These are phyloP conservation scores for Gymnothorax javanicus DNA, from an alignment of 2,797 vertebrate species.

Conservation along the genomic window DNA sequence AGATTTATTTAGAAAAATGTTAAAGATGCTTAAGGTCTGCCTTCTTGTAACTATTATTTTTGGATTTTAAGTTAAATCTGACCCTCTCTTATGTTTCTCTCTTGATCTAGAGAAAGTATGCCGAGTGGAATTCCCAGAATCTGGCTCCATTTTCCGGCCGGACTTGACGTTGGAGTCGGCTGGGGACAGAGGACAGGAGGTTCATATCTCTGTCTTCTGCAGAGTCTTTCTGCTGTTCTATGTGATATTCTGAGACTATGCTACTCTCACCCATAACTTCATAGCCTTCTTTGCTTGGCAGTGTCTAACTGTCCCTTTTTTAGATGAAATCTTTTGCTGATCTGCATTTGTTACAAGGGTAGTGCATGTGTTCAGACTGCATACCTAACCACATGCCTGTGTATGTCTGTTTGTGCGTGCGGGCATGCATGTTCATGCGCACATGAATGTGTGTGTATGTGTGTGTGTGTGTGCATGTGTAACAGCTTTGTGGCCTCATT, in stretches of 20 bases:
- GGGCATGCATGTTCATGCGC: neutral
- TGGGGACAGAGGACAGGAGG: conserved; percentile 84
- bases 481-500: conserved; percentile 83
- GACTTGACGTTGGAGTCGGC: conserved; percentile 80
- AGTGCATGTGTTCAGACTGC: neutral
- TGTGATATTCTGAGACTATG: neutral
- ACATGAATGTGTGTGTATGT: neutral
- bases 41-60: neutral
- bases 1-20: neutral
- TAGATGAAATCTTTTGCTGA: no score
- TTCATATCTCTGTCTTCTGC: conserved; percentile 52
- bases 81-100: conserved; percentile 17
- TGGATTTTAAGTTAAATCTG: neutral
- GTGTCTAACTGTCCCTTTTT: neutral
- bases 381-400: neutral
- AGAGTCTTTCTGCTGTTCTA: neutral
- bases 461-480: neutral
- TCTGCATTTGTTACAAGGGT: neutral
- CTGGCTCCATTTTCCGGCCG: conserved; percentile 79
- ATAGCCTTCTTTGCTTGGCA: neutral
- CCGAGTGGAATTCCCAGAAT: conserved; percentile 72
- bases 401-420: neutral
- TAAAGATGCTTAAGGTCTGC: neutral
- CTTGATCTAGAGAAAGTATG: conserved; percentile 82
- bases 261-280: neutral